Percentiles rank a stretch among this genome's conserved stretches.
These are phyloP conservation scores for Andinoacara biseriatus DNA, from an alignment of 2,113 vertebrate species.

Conservation along the genomic window DNA sequence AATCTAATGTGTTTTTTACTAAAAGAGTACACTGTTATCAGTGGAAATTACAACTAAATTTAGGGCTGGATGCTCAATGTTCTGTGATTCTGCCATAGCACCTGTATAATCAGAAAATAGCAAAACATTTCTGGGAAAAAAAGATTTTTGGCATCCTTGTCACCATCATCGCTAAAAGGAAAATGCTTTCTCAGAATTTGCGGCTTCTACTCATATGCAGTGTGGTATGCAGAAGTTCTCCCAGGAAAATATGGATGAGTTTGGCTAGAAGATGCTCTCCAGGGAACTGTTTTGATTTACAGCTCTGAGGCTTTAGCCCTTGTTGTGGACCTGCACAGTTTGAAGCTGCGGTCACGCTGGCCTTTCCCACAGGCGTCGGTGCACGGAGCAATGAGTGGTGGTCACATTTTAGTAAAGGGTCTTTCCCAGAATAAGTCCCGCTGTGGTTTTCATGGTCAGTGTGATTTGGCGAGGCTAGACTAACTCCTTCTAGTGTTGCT, in stretches of 20 bases:
- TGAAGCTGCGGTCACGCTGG: constrained; percentile 44
- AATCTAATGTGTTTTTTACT: not conserved
- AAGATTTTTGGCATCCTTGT: not conserved
- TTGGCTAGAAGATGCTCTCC: constrained; percentile 32
- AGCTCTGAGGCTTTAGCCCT: constrained; percentile 30
- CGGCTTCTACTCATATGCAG: constrained; percentile 23
- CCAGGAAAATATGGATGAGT: constrained; percentile 43
- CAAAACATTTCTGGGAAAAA: constrained; percentile 70
- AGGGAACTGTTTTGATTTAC: constrained; percentile 54
- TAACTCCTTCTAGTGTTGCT: constrained; percentile 21
- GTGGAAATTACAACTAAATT: not conserved
- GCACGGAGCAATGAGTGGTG: constrained; percentile 52
- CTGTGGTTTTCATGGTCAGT: constrained; percentile 52
- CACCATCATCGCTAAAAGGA: constrained; percentile 22
- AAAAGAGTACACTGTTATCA: not conserved
- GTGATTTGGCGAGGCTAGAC: constrained; percentile 50
- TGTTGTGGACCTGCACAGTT: constrained; percentile 37
- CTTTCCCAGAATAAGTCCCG: constrained; percentile 68
- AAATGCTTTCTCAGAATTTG: constrained; percentile 64
- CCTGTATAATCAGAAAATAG: constrained; percentile 43
- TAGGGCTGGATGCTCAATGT: not conserved
- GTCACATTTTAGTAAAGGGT: constrained; percentile 39
- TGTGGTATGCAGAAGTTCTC: constrained; percentile 37
- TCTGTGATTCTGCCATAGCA: not conserved
- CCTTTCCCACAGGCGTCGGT: constrained; percentile 42